Evolutionary conservation across 2,113 vertebrate genomes (phyloP), one percentile per base, ranked within the genome.

Genomic region (Halichoerus grypus): DNA sequence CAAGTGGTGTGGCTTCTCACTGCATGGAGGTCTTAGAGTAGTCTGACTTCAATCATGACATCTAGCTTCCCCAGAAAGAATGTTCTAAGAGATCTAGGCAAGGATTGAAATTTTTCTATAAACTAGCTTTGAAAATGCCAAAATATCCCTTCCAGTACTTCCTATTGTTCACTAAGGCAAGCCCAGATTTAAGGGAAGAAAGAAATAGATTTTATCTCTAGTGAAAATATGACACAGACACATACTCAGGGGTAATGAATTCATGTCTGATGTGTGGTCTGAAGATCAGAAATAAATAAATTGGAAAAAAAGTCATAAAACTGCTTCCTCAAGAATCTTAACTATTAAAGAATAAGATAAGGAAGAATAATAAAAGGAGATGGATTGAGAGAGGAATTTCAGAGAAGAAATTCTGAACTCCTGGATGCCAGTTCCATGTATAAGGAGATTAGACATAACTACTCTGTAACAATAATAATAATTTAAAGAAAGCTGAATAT

Each of bases 271-370:
- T 46, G 5, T 72, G 11, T 31, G 18, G 18, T 63, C 42, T 89
- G 6, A 81, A 90, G 7, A 16, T 67, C 7, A 89, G 14, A 80
- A 88, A 88, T 61, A 95, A 96, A 88, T 42, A 79, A 39, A 80
- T 14, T 63, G 42, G 4, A 9, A 16, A 42, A 81, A 71, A 72
- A 46, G 13, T 6, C 80, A 0, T 21, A 15, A 69, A 93, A 86
- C 16, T 80, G 7, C 28, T 88, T 88, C 53, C 16, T 65, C 2
- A 61, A 84, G 61, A 79, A 83, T 1, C 21, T 85, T 65, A 21
- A 49, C 14, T 74, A 13, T 21, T 65, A 86, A 77, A 57, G 6
- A 79, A 51, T 57, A 51, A 33, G 0, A 42, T 61, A 61, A 83
- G 36, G 71, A 82, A 91, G 8, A 87, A 22, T 18, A 42, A 39